Percentiles rank a stretch among this genome's conserved stretches.
Conservation (phyloP, 1,140 invertebrate species). For the Helicoverpa zea region DNA sequence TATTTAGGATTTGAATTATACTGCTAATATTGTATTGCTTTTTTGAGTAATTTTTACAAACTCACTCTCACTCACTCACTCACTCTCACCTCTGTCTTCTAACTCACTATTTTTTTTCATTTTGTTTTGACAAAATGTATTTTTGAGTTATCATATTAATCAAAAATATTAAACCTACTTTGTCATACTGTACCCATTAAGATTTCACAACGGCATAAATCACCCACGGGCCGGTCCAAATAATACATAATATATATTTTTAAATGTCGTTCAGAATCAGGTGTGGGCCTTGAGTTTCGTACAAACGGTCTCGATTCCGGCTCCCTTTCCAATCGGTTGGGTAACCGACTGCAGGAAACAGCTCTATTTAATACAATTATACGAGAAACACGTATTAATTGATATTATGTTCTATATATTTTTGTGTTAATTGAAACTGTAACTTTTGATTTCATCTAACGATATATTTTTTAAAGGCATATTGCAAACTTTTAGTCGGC, state of each 20-base stretch:
- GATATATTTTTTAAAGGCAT: background rate
- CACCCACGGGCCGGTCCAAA: slow-evolving; percentile 47
- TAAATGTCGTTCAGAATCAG: slow-evolving; percentile 62
- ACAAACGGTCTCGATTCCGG: slow-evolving; percentile 68
- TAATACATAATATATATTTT: slow-evolving; percentile 51
- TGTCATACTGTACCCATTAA: slow-evolving; percentile 21
- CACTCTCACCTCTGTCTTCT: no score
- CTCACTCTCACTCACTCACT: background rate
- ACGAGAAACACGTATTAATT: slow-evolving; percentile 45
- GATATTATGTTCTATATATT: slow-evolving; percentile 33
- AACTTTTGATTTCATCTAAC: background rate
- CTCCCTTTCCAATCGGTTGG: slow-evolving; percentile 79
- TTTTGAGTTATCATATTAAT: no score
- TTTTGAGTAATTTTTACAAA: background rate
- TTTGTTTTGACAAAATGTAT: no score
- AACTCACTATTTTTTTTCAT: no score
- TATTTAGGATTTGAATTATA: background rate
- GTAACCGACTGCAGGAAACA: slow-evolving; percentile 68
- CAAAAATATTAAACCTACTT: background rate
- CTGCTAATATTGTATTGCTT: background rate
- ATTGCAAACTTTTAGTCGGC: no score
- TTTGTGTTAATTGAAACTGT: background rate
- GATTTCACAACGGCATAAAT: slow-evolving; percentile 50
- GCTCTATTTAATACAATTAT: slow-evolving; percentile 64
- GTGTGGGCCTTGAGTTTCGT: slow-evolving; percentile 72